phyloP scores from a whole-genome alignment of 2,797 vertebrate genomes.

The Centroberyx gerrardi region DNA sequence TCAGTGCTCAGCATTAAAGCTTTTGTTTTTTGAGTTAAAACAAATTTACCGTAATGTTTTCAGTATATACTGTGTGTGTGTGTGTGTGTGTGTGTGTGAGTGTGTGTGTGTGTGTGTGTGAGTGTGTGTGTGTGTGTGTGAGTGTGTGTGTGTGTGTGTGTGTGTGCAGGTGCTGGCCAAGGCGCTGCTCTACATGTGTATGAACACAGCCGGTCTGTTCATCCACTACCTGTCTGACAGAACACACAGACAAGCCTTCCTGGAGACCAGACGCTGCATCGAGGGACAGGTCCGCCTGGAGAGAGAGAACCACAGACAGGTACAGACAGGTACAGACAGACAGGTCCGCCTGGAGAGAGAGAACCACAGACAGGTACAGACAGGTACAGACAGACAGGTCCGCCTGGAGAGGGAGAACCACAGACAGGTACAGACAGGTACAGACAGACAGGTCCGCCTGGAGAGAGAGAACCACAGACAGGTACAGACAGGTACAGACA shows the following conservation, averaged over 20 bases:
- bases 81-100: slow-evolving; percentile 23
- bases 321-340: neutral
- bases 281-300: slow-evolving; percentile 68
- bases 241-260: slow-evolving; percentile 58
- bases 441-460: no score
- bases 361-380: no score
- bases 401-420: no score
- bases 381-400: no score
- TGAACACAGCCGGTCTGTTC: slow-evolving; percentile 62
- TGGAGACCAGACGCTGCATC: slow-evolving; percentile 57
- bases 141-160: slow-evolving; percentile 8
- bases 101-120: slow-evolving; percentile 2
- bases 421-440: no score
- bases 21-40: no score
- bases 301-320: slow-evolving; percentile 65
- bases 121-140: slow-evolving; percentile 21
- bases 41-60: neutral
- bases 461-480: no score
- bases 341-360: neutral
- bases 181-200: slow-evolving; percentile 49
- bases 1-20: no score
- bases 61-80: neutral
- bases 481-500: no score
- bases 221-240: slow-evolving; percentile 64
- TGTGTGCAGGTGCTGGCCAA: slow-evolving; percentile 44